phyloP scores from a whole-genome alignment of 2,113 vertebrate genomes.

The Mastomys coucha region DNA sequence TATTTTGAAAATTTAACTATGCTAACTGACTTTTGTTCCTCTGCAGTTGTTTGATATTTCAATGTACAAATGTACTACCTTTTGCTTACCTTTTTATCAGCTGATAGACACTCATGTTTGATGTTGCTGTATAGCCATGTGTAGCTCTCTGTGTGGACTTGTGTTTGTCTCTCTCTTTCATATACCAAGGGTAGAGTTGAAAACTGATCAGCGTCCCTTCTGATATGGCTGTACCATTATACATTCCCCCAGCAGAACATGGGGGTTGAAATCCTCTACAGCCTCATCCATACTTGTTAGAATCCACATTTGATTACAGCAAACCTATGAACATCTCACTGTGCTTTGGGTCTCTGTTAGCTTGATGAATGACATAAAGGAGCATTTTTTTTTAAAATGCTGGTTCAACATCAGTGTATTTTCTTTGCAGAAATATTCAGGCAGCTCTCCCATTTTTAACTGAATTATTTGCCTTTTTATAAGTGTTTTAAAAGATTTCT shows the following conservation, averaged over 20 bases:
- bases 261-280: neutral
- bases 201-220: neutral
- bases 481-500: neutral
- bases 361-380: neutral
- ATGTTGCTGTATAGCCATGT: neutral
- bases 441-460: neutral
- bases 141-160: neutral
- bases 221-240: neutral
- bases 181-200: neutral
- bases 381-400: neutral
- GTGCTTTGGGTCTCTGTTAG: neutral
- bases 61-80: accelerated
- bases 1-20: neutral
- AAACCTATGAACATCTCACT: neutral
- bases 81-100: neutral
- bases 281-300: neutral
- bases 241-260: neutral
- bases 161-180: neutral
- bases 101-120: no score
- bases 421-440: conserved; percentile 5
- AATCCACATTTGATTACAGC: neutral
- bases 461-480: neutral
- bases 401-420: neutral
- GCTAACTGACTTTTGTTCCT: neutral
- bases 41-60: neutral